These are phyloP conservation scores for Rhopalosiphum maidis DNA, from an alignment of 1,140 invertebrate species.

Conservation along the genomic window DNA sequence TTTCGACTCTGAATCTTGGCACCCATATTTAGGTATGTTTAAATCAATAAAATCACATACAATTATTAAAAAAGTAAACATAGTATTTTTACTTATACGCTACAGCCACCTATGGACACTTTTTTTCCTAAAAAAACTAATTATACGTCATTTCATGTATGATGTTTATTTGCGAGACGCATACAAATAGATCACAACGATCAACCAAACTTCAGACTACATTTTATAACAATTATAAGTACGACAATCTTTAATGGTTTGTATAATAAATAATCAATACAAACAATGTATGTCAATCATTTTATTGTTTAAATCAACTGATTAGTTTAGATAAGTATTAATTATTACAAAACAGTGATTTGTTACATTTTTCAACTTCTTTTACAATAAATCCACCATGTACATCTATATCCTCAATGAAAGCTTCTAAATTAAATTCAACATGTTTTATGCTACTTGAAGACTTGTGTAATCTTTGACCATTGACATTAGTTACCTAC, in stretches of 20 bases:
- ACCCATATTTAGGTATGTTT: too few relatives aligned
- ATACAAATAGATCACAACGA: too few relatives aligned
- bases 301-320: neutral
- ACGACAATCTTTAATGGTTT: neutral
- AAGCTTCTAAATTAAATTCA: slow-evolving; percentile 59
- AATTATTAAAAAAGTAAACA: too few relatives aligned
- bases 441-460: slow-evolving; percentile 39
- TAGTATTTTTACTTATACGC: too few relatives aligned
- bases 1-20: too few relatives aligned
- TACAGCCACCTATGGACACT: too few relatives aligned
- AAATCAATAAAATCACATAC: too few relatives aligned
- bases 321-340: neutral
- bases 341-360: slow-evolving; percentile 34
- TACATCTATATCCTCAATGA: slow-evolving; percentile 60
- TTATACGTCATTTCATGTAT: too few relatives aligned
- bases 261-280: neutral
- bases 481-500: slow-evolving; percentile 59
- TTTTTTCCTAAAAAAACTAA: too few relatives aligned
- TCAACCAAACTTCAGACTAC: too few relatives aligned
- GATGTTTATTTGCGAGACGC: too few relatives aligned
- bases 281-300: neutral
- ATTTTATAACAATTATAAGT: neutral
- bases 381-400: slow-evolving; percentile 60
- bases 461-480: slow-evolving; percentile 56
- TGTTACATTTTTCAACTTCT: slow-evolving; percentile 58